phyloP scores from a whole-genome alignment of 2,888 invertebrate genomes.

The Bugula neritina region DNA sequence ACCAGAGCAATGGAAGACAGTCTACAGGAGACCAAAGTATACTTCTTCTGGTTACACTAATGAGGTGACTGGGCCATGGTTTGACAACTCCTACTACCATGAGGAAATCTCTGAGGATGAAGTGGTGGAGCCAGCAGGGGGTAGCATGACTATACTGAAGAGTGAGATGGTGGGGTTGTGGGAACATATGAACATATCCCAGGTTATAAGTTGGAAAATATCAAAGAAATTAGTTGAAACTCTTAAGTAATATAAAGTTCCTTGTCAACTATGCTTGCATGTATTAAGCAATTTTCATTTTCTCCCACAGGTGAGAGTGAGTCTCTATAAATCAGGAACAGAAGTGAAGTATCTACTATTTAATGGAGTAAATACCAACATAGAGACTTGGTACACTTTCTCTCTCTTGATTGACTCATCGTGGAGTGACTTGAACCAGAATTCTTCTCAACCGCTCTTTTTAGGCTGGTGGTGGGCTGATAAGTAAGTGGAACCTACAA shows the following conservation, averaged over 20 bases:
- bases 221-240: no score
- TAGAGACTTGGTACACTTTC: constrained; percentile 7
- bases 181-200: background rate
- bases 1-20: constrained; percentile 19
- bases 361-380: background rate
- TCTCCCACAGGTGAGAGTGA: background rate
- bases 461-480: background rate
- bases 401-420: background rate
- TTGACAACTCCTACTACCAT: constrained; percentile 1
- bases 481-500: no score
- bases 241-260: no score
- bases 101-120: background rate
- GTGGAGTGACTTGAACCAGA: background rate
- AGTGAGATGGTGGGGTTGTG: background rate
- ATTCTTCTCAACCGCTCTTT: background rate
- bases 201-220: no score
- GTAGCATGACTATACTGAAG: background rate
- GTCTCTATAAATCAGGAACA: background rate
- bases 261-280: no score
- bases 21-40: background rate
- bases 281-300: no score
- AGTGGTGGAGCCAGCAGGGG: background rate
- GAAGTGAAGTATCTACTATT: constrained; percentile 5
- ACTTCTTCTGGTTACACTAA: constrained; percentile 6
- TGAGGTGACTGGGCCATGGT: constrained; percentile 21